phyloP scores from a whole-genome alignment of 2,888 invertebrate genomes.

The Unio pictorum region DNA sequence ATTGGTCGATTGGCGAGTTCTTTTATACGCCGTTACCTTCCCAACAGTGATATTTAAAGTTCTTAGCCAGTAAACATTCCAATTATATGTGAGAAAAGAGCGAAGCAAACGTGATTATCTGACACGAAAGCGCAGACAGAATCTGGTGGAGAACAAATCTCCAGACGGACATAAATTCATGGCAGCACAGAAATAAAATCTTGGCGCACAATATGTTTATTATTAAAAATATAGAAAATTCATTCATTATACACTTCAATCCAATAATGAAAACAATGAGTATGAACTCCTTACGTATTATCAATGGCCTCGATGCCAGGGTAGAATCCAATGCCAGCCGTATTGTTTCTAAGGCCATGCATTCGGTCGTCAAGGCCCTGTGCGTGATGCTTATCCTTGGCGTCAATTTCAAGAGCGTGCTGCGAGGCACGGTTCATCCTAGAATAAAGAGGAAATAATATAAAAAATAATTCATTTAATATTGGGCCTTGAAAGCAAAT shows the following conservation, averaged over 20 bases:
- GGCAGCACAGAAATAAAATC: too few relatives aligned
- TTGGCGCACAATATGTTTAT: too few relatives aligned
- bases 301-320: slow-evolving; percentile 70
- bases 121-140: neutral
- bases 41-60: too few relatives aligned
- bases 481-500: too few relatives aligned
- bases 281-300: slow-evolving; percentile 65
- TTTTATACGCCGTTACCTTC: too few relatives aligned
- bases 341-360: slow-evolving; percentile 67
- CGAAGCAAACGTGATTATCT: too few relatives aligned
- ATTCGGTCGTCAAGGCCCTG: slow-evolving; percentile 71
- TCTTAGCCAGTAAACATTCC: too few relatives aligned
- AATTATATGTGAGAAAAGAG: too few relatives aligned
- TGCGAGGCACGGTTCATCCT: slow-evolving; percentile 71
- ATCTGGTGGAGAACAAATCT: neutral
- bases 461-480: too few relatives aligned
- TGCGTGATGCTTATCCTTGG: slow-evolving; percentile 90
- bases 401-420: slow-evolving; percentile 90
- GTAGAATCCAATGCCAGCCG: slow-evolving; percentile 67
- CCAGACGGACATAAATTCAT: too few relatives aligned
- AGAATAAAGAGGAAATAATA: slow-evolving; percentile 3
- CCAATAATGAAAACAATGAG: neutral
- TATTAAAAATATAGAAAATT: too few relatives aligned
- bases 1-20: too few relatives aligned
- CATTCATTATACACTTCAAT: neutral